Evolutionary conservation across 2,888 invertebrate genomes (phyloP).

Genomic region (Synanthedon vespiformis): DNA sequence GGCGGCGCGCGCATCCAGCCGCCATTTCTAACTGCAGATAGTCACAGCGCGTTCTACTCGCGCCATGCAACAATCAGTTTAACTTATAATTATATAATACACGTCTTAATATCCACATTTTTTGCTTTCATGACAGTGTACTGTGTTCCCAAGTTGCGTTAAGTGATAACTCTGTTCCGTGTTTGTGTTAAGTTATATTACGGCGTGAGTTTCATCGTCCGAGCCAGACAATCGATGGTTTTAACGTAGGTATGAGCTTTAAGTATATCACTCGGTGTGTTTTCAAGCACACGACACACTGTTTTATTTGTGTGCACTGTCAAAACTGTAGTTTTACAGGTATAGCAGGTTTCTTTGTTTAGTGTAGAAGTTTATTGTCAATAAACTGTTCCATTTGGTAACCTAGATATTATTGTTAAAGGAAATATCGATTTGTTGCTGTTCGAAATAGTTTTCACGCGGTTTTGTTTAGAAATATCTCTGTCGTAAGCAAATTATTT

Average conservation of each 20-base stretch:
- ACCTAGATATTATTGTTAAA: no score
- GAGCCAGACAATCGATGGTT: constrained; percentile 10
- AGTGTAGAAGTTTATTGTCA: no score
- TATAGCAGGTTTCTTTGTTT: no score
- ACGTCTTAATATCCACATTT: constrained; percentile 5
- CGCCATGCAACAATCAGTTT: constrained; percentile 30
- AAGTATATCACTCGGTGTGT: constrained; percentile 5
- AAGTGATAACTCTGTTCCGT: not conserved
- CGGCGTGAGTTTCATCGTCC: not conserved
- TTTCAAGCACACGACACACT: constrained; percentile 9
- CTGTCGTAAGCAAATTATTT: no score
- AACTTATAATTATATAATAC: constrained; percentile 44
- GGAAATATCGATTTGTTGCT: no score
- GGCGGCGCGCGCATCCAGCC: constrained; percentile 57
- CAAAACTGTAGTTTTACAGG: not conserved
- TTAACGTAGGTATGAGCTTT: constrained; percentile 9
- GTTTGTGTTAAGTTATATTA: not conserved
- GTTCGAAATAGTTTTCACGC: no score
- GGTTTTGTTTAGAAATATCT: no score
- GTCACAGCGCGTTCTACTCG: constrained; percentile 44
- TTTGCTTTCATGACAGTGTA: not conserved
- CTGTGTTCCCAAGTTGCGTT: not conserved
- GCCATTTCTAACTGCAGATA: constrained; percentile 65
- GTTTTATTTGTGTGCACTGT: constrained; percentile 6
- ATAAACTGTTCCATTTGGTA: no score